A percentile compares a stretch with the other conserved stretches of the same genome.
phyloP scores from a whole-genome alignment of 2,113 vertebrate genomes.

The Telmatochromis sp. region DNA sequence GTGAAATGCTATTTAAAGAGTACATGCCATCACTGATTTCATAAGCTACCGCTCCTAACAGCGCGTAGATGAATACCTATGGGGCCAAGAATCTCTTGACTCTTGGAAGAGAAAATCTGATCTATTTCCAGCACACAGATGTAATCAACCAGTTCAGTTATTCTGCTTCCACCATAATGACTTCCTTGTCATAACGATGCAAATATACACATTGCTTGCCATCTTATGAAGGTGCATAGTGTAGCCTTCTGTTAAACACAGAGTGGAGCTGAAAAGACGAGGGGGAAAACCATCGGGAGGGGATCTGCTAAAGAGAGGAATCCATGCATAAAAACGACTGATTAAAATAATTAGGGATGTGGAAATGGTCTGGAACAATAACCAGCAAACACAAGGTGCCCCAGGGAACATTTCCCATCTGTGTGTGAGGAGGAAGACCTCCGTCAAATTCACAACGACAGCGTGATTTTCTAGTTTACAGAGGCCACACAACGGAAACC shows the following conservation, averaged over 20 bases:
- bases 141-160: not conserved
- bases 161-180: conserved; percentile 1
- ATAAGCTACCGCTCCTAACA: conserved; percentile 17
- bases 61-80: conserved; percentile 19
- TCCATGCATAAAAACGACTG: conserved; percentile 56
- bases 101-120: not conserved
- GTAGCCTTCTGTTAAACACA: not conserved
- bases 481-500: conserved; percentile 8
- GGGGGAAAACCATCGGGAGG: not conserved
- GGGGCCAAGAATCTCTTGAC: not conserved
- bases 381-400: conserved; percentile 54
- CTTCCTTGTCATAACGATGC: not conserved
- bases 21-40: conserved; percentile 38
- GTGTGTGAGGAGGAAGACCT: conserved; percentile 47
- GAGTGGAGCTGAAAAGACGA: not conserved
- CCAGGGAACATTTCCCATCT: conserved; percentile 54
- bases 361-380: conserved; percentile 66
- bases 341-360: conserved; percentile 62
- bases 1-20: conserved; percentile 38
- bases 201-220: not conserved
- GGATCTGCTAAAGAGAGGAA: conserved; percentile 18
- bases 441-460: conserved; percentile 28
- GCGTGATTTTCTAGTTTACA: conserved; percentile 39
- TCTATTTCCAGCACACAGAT: not conserved
- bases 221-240: not conserved